Percentiles rank a stretch among this genome's conserved stretches.
phyloP scores from a whole-genome alignment of 1,140 invertebrate genomes.

The Batillaria attramentaria region DNA sequence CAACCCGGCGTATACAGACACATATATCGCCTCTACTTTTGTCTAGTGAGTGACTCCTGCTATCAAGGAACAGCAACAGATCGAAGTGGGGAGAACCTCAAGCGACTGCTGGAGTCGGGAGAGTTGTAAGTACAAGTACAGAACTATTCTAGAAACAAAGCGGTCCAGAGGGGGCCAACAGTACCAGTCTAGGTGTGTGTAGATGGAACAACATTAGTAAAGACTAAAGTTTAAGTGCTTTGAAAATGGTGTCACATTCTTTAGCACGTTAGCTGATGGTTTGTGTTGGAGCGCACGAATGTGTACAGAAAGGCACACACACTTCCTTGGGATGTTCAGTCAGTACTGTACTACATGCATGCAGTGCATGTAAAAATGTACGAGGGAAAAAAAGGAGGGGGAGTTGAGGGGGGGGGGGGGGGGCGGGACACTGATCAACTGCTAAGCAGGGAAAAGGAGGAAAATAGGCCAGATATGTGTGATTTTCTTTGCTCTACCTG shows the following conservation, averaged over 20 bases:
- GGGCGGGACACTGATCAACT: not conserved
- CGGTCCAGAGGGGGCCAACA: not conserved
- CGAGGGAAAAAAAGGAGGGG: not conserved
- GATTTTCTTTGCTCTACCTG: not conserved
- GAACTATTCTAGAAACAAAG: not conserved
- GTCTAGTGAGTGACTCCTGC: slow-evolving; percentile 80
- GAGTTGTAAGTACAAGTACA: slow-evolving; percentile 50
- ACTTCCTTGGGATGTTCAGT: not conserved
- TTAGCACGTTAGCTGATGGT: not conserved
- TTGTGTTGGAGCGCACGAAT: not conserved
- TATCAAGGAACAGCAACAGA: slow-evolving; percentile 74
- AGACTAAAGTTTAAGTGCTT: not conserved
- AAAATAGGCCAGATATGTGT: not conserved
- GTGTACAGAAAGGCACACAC: not conserved
- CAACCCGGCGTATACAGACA: not conserved
- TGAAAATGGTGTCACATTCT: not conserved
- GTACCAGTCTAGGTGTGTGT: not conserved
- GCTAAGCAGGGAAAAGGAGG: not conserved
- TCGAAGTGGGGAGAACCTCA: slow-evolving; percentile 76
- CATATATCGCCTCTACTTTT: not conserved
- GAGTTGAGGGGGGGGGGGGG: not conserved
- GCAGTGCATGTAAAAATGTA: not conserved
- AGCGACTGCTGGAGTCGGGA: slow-evolving; percentile 65
- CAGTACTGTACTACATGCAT: not conserved
- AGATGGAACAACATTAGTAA: not conserved